These are phyloP conservation scores for Gastrophryne carolinensis DNA, from an alignment of 2,797 vertebrate species.

Conservation along the genomic window DNA sequence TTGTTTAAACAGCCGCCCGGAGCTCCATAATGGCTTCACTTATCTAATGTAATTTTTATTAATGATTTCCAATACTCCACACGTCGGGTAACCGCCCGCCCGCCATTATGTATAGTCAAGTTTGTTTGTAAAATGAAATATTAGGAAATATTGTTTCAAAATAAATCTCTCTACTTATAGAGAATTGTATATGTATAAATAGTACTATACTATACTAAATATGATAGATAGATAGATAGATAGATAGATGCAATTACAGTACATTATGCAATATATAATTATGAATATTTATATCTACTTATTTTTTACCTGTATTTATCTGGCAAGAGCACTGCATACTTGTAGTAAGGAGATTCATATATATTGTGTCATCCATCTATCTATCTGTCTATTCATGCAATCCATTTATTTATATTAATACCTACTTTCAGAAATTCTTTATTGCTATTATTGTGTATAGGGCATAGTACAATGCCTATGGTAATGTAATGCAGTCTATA, in stretches of 20 bases:
- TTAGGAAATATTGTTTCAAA: not conserved
- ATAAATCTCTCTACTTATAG: not conserved
- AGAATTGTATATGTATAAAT: not conserved
- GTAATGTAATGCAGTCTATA: no score
- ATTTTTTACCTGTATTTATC: not conserved
- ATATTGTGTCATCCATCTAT: not conserved
- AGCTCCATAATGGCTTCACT: slow-evolving; percentile 40
- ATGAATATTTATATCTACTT: not conserved
- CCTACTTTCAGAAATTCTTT: no score
- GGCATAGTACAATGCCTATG: no score
- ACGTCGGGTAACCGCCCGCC: no score
- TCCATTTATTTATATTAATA: not conserved
- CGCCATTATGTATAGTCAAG: no score
- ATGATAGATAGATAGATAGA: not conserved
- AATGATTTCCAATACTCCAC: slow-evolving; percentile 26
- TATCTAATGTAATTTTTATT: slow-evolving; percentile 37
- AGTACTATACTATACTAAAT: no score
- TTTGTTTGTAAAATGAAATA: no score
- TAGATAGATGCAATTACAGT: no score
- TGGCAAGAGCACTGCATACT: no score
- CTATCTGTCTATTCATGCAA: not conserved
- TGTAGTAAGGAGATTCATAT: no score
- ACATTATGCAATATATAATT: not conserved
- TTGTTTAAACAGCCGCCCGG: slow-evolving; percentile 50
- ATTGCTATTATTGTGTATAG: no score